These are phyloP conservation scores for Harpagifer antarcticus DNA, from an alignment of 2,797 vertebrate genomes.

Conservation along the genomic window DNA sequence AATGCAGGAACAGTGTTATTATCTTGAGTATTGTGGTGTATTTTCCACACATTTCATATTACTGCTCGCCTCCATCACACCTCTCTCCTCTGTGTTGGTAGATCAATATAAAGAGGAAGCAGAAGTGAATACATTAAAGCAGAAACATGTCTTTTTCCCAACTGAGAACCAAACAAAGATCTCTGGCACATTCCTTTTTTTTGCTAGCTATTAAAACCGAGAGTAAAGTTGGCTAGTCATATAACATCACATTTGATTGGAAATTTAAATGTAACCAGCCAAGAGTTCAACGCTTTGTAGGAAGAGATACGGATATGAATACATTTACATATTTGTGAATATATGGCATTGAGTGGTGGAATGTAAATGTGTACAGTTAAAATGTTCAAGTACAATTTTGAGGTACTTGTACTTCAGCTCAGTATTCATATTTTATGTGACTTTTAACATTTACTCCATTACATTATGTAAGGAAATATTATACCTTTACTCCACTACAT, in stretches of 20 bases:
- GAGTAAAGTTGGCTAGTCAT: neutral
- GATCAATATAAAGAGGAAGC: neutral
- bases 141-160: neutral
- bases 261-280: neutral
- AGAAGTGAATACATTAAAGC: neutral
- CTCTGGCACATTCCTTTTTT: neutral
- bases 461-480: no score
- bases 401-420: no score
- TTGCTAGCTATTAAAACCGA: neutral
- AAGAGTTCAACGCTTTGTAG: neutral
- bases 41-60: neutral
- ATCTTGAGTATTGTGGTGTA: neutral
- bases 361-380: no score
- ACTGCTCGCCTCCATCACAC: neutral
- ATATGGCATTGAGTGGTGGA: no score
- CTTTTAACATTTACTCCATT: no score
- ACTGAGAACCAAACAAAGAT: conserved; percentile 1
- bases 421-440: no score
- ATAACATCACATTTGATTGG: neutral
- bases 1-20: neutral
- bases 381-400: no score
- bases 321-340: no score
- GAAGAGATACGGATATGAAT: neutral
- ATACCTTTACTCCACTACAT: no score
- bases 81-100: neutral